These are phyloP conservation scores for Daboia siamensis DNA, from an alignment of 2,113 vertebrate genomes.

Conservation along the genomic window DNA sequence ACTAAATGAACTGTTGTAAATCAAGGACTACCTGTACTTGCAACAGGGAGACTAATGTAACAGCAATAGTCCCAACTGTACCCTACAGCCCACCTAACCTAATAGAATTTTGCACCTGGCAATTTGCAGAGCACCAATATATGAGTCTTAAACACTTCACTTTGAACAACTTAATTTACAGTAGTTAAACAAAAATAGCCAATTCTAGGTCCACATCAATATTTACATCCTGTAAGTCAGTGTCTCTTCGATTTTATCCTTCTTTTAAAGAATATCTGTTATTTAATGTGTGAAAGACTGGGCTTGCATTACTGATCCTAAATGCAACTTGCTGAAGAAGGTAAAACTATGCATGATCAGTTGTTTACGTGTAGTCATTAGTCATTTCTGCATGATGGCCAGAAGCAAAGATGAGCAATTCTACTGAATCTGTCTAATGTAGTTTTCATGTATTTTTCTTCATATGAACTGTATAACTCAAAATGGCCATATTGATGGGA, in stretches of 20 bases:
- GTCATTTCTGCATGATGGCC: neutral
- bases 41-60: neutral
- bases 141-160: neutral
- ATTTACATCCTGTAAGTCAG: neutral
- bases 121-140: neutral
- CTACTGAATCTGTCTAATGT: neutral
- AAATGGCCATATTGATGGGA: neutral
- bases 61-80: neutral
- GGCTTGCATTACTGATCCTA: neutral
- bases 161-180: neutral
- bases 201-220: neutral
- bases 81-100: neutral
- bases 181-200: neutral
- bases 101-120: neutral
- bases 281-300: neutral
- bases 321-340: neutral
- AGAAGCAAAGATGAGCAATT: neutral
- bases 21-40: neutral
- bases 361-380: neutral
- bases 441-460: neutral
- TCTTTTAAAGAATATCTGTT: neutral
- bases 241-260: neutral
- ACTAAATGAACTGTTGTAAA: neutral
- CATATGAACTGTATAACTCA: neutral
- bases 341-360: neutral